A percentile compares a stretch with the other conserved stretches of the same genome.
phyloP scores from a whole-genome alignment of 2,797 vertebrate genomes.

The Passerculus sandwichensis region DNA sequence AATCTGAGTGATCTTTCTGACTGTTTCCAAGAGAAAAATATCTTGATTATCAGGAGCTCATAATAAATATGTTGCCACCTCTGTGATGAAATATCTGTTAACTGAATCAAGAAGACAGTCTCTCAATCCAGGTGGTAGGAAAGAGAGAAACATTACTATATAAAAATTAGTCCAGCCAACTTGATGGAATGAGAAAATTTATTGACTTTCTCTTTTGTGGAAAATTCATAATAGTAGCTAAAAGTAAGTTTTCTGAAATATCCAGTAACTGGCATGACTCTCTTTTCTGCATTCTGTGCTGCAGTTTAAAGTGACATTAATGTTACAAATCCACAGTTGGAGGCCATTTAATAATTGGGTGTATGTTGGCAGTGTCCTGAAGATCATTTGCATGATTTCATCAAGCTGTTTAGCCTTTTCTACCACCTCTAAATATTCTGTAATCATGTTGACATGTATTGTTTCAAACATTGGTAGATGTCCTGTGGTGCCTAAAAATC shows the following conservation, averaged over 20 bases:
- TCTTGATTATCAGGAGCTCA: neutral
- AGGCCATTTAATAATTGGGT: neutral
- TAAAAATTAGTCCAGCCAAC: neutral
- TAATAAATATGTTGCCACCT: neutral
- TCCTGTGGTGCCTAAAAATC: neutral
- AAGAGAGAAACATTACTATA: neutral
- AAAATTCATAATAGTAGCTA: neutral
- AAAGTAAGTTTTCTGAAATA: neutral
- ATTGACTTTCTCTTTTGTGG: neutral
- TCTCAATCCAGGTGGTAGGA: neutral
- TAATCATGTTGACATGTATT: constrained; percentile 41
- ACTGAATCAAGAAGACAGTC: neutral
- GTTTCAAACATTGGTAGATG: constrained; percentile 27
- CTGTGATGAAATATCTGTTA: neutral
- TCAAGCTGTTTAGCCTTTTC: neutral
- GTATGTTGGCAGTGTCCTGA: neutral
- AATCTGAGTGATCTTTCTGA: neutral
- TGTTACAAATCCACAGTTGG: neutral
- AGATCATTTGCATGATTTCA: constrained; percentile 56
- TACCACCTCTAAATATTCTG: neutral
- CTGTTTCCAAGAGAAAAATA: neutral
- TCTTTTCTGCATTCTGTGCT: neutral
- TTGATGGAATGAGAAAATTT: neutral
- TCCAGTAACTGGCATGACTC: neutral
- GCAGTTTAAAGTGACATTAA: neutral